These are phyloP conservation scores for Troilus luridus DNA, from an alignment of 2,888 invertebrate genomes.

Conservation along the genomic window DNA sequence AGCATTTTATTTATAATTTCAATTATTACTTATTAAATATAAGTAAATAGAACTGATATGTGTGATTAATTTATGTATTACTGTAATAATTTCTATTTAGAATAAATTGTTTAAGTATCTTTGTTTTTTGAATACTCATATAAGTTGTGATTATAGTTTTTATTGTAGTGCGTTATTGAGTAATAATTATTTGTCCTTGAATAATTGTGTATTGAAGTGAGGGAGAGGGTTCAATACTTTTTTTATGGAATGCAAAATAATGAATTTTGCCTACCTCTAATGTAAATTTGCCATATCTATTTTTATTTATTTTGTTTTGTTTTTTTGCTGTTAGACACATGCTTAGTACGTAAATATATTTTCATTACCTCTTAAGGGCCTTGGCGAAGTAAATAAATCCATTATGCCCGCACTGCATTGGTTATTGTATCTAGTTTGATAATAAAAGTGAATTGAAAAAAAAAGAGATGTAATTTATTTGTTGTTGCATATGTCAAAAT, in stretches of 20 bases:
- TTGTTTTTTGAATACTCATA: conserved; percentile 43
- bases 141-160: conserved; percentile 38
- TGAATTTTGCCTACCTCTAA: conserved; percentile 54
- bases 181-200: conserved; percentile 22
- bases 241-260: conserved; percentile 32
- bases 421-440: conserved; percentile 64
- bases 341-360: conserved; percentile 58
- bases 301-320: neutral
- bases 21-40: conserved; percentile 37
- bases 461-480: neutral
- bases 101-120: conserved; percentile 24
- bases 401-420: conserved; percentile 58
- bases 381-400: conserved; percentile 47
- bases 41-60: conserved; percentile 58
- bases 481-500: neutral
- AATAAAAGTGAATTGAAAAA: conserved; percentile 61
- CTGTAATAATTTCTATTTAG: conserved; percentile 15
- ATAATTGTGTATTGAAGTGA: neutral
- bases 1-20: neutral
- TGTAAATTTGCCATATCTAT: conserved; percentile 51
- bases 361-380: conserved; percentile 58
- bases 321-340: conserved; percentile 58
- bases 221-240: conserved; percentile 7
- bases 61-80: conserved; percentile 47
- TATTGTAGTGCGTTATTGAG: conserved; percentile 42